phyloP scores from a whole-genome alignment of 53 echinoderm and acorn worm species.

The Crossaster papposus region DNA sequence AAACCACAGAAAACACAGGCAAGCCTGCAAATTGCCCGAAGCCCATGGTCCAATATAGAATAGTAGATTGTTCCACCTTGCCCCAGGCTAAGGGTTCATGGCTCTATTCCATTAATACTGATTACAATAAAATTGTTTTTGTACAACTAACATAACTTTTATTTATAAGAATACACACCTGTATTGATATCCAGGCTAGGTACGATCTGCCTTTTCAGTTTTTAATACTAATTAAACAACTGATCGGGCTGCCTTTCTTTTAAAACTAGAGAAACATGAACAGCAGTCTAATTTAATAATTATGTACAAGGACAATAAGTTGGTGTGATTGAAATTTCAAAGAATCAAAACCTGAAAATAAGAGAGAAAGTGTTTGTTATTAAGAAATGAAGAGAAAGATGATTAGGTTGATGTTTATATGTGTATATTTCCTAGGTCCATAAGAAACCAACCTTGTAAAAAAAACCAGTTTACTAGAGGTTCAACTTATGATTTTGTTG shows the following conservation, averaged over 20 bases:
- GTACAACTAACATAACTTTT: not conserved
- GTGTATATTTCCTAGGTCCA: too few species aligned
- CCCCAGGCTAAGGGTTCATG: slow-evolving; percentile 39
- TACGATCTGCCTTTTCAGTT: not conserved
- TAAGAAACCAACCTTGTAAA: too few species aligned
- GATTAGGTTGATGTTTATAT: too few species aligned
- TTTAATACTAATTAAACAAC: not conserved
- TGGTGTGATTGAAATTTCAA: too few species aligned
- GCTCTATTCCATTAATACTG: slow-evolving; percentile 57
- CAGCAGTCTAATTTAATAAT: not conserved
- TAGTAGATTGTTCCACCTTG: not conserved
- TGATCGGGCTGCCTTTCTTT: too few species aligned
- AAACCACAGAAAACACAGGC: too few species aligned
- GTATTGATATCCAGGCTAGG: not conserved
- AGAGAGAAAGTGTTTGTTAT: too few species aligned
- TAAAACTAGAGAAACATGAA: not conserved
- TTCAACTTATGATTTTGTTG: too few species aligned
- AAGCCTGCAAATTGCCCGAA: slow-evolving; percentile 22
- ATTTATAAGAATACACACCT: not conserved
- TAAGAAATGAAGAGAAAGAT: too few species aligned
- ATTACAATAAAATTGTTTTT: not conserved
- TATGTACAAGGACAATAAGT: too few species aligned
- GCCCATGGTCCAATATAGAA: slow-evolving; percentile 5
- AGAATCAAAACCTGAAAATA: too few species aligned
- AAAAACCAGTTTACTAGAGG: too few species aligned